Conservation (phyloP, 2,113 vertebrate species). For the Recurvirostra avosetta region DNA sequence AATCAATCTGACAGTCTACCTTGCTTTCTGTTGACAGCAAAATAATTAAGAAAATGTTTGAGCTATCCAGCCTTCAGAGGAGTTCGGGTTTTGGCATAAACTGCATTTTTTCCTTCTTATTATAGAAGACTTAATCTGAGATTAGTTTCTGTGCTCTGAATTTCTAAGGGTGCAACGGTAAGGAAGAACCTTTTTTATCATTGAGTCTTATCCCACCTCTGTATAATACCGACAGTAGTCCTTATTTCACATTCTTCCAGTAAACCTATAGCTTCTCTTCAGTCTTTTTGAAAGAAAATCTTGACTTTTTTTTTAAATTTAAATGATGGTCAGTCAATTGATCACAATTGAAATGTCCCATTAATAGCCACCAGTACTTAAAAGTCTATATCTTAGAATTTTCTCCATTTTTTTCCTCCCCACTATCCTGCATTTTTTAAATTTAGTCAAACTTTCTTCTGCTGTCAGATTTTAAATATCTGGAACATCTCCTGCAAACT, state of each 20-base stretch:
- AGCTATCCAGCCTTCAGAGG: neutral
- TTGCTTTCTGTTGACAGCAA: neutral
- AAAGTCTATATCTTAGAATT: neutral
- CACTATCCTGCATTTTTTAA: neutral
- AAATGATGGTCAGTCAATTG: neutral
- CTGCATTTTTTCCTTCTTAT: neutral
- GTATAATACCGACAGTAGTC: fast-evolving
- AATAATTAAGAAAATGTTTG: neutral
- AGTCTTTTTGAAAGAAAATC: neutral
- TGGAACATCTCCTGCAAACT: neutral
- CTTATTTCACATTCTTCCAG: neutral
- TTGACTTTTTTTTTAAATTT: neutral
- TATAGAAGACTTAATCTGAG: neutral
- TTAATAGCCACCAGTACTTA: neutral
- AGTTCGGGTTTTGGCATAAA: neutral
- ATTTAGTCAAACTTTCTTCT: neutral
- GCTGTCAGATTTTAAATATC: neutral
- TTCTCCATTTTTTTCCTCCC: neutral
- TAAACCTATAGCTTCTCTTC: neutral
- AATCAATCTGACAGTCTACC: neutral
- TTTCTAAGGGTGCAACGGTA: neutral
- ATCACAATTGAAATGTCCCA: neutral
- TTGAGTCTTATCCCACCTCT: neutral
- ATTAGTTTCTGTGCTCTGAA: neutral
- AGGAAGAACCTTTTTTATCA: neutral